Base-by-base conservation (phyloP, 2,113 vertebrate genomes). In the Sturnira hondurensis region DNA sequence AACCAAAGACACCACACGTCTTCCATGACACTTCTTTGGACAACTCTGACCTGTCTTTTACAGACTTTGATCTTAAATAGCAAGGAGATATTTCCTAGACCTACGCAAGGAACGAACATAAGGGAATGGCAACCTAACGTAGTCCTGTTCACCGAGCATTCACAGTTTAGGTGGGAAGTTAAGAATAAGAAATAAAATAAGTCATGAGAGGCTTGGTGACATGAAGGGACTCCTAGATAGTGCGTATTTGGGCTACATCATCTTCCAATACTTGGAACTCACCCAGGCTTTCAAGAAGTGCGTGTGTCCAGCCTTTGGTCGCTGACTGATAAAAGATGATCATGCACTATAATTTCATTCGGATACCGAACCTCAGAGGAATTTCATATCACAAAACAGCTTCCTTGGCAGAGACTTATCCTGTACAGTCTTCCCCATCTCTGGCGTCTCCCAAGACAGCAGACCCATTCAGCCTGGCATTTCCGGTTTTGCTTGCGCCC, bases 401-500 rank as follows among this genome's bases (percentile, higher is more conserved):
- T 95, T 93, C 20, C 28, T 93, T 82, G 76, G 45, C 7, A 73
- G 13, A 6, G 58, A 28, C 36, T 67, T 22, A 45, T 77, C 15
- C 17, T 1, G 2, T 38, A 63, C 1, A 68, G 2, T 56, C 22
- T 36, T 13, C 78, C 17, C 43, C 7, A 58, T 63, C 81, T 77
- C 85, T 78, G 28, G 77, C 31, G 65, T 81, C 50, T 77, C 33
- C 28, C 20, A 95, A 67, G 43, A 65, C 38, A 36, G 88, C 45
- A 83, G 63, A 31, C 31, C 36, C 68, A 80, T 17, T 31, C 38
- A 61, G 41, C 83, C 83, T 56, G n/a, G 16, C 36, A 61, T 81
- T 93, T 93, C 52, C 47, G 47, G 78, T 94, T 38, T 80, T 58
- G 16, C 56, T 91, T 43, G 1, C 58, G 92, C 28, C 94, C 95